A percentile compares a stretch with the other conserved stretches of the same genome.
Evolutionary conservation across 2,888 invertebrate species (phyloP).

Genomic region (Hemicrepidius hirtus): DNA sequence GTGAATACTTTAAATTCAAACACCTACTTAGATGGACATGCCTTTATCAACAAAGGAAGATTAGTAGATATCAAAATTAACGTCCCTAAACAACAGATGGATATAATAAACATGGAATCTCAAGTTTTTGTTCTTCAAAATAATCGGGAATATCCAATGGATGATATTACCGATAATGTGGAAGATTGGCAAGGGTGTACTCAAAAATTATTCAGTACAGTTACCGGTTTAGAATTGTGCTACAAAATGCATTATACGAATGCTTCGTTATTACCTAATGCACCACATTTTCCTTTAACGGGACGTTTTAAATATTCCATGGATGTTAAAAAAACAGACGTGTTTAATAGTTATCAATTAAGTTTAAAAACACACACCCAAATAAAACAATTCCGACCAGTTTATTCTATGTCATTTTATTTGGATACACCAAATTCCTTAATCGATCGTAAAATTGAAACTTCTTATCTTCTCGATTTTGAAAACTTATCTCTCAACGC

Average conservation of each 20-base stretch:
- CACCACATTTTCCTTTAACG: slow-evolving; percentile 59
- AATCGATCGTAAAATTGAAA: slow-evolving; percentile 54
- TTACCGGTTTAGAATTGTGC: slow-evolving; percentile 57
- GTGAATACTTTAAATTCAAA: slow-evolving; percentile 56
- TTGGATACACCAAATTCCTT: slow-evolving; percentile 58
- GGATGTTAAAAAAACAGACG: slow-evolving; percentile 55
- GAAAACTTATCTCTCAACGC: slow-evolving; percentile 51
- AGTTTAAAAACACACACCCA: slow-evolving; percentile 48
- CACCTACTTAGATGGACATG: slow-evolving; percentile 57
- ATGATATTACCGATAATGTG: slow-evolving; percentile 50
- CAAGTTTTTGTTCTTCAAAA: slow-evolving; percentile 51
- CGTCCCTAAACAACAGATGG: slow-evolving; percentile 58
- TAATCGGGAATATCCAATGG: slow-evolving; percentile 39
- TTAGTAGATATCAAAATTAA: slow-evolving; percentile 59
- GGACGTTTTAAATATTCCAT: slow-evolving; percentile 57
- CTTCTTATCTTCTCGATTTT: slow-evolving; percentile 52
- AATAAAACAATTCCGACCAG: slow-evolving; percentile 41
- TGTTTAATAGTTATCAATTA: slow-evolving; percentile 56
- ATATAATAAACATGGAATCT: slow-evolving; percentile 57
- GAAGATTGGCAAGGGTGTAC: slow-evolving; percentile 55
- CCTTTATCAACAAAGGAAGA: slow-evolving; percentile 55
- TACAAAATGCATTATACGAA: slow-evolving; percentile 56
- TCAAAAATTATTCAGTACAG: slow-evolving; percentile 48
- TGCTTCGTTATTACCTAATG: slow-evolving; percentile 46
- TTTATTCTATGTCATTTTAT: slow-evolving; percentile 52